Conservation (phyloP, 2,113 vertebrate species). For the Otolemur garnettii region DNA sequence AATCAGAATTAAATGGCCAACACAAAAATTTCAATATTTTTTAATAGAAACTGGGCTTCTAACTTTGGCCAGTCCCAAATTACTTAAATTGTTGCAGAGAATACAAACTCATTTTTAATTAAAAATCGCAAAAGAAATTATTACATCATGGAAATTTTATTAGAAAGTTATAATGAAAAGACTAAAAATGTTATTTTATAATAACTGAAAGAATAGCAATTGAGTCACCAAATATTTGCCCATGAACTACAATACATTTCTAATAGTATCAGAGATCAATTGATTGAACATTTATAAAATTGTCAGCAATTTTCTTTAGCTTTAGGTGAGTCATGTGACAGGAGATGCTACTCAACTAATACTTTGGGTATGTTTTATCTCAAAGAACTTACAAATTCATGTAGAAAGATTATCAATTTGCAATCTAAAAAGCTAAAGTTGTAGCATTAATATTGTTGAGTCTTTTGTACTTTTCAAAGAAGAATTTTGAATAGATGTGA, state of each 20-base stretch:
- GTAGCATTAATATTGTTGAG: background rate
- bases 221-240: background rate
- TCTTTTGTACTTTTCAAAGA: background rate
- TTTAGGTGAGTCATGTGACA: background rate
- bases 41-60: background rate
- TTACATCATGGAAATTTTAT: background rate
- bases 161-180: background rate
- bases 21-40: background rate
- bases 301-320: background rate
- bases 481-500: background rate
- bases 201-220: background rate
- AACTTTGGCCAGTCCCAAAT: background rate
- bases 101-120: background rate
- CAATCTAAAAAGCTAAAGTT: background rate
- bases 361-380: background rate
- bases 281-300: background rate
- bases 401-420: background rate
- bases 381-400: background rate
- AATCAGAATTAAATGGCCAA: background rate
- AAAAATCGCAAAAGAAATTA: background rate
- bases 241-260: background rate
- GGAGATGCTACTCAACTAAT: background rate
- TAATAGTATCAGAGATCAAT: background rate
- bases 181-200: background rate
- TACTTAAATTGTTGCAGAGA: background rate